Percentiles rank a stretch among this genome's conserved stretches.
Evolutionary conservation across 1,140 invertebrate species (phyloP).

Genomic region (Drosophila varians): DNA sequence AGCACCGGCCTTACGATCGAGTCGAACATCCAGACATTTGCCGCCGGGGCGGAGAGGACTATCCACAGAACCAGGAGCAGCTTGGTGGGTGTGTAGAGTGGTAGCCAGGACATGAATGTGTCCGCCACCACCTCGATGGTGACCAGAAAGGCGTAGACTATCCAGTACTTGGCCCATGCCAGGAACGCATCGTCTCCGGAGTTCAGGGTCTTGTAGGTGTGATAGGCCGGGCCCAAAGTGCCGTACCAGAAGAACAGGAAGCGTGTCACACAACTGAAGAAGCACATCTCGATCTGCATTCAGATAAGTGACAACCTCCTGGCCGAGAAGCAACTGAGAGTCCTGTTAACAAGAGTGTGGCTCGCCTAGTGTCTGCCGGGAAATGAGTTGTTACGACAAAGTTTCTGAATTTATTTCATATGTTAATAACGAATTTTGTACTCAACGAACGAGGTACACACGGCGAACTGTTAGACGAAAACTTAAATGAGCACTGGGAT

Average conservation of each 20-base stretch:
- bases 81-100: conserved; percentile 52
- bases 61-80: conserved; percentile 50
- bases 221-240: conserved; percentile 49
- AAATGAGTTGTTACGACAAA: not conserved
- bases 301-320: not conserved
- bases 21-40: conserved; percentile 66
- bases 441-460: not conserved
- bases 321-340: not conserved
- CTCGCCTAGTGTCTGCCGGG: not conserved
- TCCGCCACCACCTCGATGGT: conserved; percentile 44
- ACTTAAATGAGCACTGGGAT: not conserved
- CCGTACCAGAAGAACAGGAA: conserved; percentile 51
- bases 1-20: conserved; percentile 44
- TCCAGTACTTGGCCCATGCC: conserved; percentile 63
- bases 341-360: not conserved
- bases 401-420: conserved; percentile 9
- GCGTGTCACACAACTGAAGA: conserved; percentile 31
- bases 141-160: conserved; percentile 50
- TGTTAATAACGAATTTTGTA: not conserved
- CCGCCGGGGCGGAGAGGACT: conserved; percentile 46
- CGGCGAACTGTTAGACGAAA: not conserved
- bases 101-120: conserved; percentile 46
- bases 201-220: conserved; percentile 40
- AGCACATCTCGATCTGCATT: conserved; percentile 21
- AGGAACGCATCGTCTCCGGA: conserved; percentile 16